phyloP scores from a whole-genome alignment of 1,140 invertebrate species.

The Caenorhabditis tropicalis region DNA sequence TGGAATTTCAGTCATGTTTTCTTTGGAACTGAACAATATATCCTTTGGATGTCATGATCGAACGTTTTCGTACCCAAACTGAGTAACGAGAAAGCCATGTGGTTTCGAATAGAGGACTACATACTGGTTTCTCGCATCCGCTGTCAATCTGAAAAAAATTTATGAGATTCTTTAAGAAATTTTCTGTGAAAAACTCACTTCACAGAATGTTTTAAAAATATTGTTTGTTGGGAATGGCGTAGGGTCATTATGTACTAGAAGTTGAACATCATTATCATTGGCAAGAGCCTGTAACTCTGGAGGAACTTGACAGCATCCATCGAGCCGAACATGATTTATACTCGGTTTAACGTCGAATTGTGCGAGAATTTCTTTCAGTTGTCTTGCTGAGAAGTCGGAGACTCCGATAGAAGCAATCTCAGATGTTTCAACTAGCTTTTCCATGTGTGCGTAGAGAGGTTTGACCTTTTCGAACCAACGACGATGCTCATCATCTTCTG shows the following conservation, averaged over 20 bases:
- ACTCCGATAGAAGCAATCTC: constrained; percentile 34
- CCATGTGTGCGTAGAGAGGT: constrained; percentile 1
- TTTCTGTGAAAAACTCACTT: not conserved
- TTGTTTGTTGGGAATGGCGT: constrained; percentile 28
- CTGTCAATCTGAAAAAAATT: constrained; percentile 30
- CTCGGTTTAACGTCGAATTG: constrained; percentile 22
- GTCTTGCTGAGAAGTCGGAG: not conserved
- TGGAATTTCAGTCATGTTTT: not conserved
- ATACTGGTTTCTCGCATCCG: constrained; percentile 11
- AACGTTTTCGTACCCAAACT: constrained; percentile 9
- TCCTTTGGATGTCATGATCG: constrained; percentile 29
- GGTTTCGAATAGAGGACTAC: constrained; percentile 28
- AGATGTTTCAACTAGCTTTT: constrained; percentile 4
- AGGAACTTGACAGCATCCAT: constrained; percentile 12
- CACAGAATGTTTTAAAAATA: constrained; percentile 33
- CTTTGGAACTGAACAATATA: constrained; percentile 25
- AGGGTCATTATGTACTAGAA: constrained; percentile 23
- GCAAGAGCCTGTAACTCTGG: constrained; percentile 24
- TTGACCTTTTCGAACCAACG: constrained; percentile 27
- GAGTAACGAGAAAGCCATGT: constrained; percentile 29
- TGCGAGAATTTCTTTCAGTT: not conserved
- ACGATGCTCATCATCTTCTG: constrained; percentile 20
- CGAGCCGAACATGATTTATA: constrained; percentile 2
- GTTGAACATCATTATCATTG: constrained; percentile 20
- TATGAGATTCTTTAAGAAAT: too few species aligned